These are phyloP conservation scores for Chymomyza procnemis DNA, from an alignment of 2,888 invertebrate species.

Conservation along the genomic window DNA sequence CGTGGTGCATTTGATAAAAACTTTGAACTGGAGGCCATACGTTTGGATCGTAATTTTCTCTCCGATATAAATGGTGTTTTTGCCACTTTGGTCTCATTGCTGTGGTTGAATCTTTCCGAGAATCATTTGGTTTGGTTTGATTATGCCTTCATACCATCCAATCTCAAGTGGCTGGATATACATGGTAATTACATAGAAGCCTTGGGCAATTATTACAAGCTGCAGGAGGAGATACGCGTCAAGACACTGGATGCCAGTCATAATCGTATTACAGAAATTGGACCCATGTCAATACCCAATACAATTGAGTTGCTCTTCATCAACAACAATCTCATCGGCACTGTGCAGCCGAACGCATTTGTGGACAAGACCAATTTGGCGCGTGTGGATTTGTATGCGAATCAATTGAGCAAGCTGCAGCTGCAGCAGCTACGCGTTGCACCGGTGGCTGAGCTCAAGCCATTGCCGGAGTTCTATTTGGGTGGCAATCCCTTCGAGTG, in stretches of 20 bases:
- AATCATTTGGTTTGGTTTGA: constrained; percentile 96
- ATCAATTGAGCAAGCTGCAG: constrained; percentile 90
- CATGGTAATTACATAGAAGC: constrained; percentile 94
- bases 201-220: constrained; percentile 92
- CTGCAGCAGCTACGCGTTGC: constrained; percentile 88
- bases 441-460: constrained; percentile 82
- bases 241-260: constrained; percentile 95
- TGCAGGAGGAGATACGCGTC: constrained; percentile 89
- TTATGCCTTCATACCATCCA: constrained; percentile 93
- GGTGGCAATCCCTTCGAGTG: constrained; percentile 96
- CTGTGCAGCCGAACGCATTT: constrained; percentile 91
- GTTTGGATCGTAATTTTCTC: constrained; percentile 92
- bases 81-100: constrained; percentile 88
- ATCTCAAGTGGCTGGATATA: constrained; percentile 93
- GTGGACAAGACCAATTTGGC: constrained; percentile 90
- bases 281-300: constrained; percentile 90
- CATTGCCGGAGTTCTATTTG: constrained; percentile 92
- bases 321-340: constrained; percentile 91
- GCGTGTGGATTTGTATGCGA: constrained; percentile 93
- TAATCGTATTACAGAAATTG: constrained; percentile 90
- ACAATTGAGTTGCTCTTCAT: constrained; percentile 92
- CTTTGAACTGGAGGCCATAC: constrained; percentile 89
- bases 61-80: constrained; percentile 94
- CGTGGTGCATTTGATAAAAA: constrained; percentile 91
- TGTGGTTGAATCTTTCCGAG: constrained; percentile 93